Conservation (phyloP, 2,888 invertebrate species). For the Plagiodera versicolora region DNA sequence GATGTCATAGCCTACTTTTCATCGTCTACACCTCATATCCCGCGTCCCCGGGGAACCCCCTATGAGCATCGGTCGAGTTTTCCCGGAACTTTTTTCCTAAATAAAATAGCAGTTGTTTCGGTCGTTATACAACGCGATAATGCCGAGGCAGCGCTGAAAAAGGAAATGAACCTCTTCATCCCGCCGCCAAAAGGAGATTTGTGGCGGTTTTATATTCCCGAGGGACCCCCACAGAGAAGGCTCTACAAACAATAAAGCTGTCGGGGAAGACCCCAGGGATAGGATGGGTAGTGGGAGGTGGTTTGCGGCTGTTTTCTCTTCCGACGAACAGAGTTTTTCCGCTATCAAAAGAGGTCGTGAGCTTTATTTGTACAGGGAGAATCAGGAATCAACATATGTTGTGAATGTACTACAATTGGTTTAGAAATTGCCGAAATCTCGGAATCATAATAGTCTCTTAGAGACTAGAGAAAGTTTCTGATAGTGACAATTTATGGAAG, state of each 20-base stretch:
- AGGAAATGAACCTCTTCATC: slow-evolving; percentile 35
- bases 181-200: slow-evolving; percentile 39
- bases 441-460: no score
- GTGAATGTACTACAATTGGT: no score
- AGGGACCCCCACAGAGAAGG: slow-evolving; percentile 40
- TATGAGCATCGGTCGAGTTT: background rate
- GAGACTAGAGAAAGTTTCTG: no score
- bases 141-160: slow-evolving; percentile 37
- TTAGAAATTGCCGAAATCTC: no score
- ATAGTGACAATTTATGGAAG: no score
- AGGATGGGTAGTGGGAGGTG: background rate
- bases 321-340: background rate
- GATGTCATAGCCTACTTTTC: no score
- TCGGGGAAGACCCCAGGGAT: slow-evolving; percentile 21
- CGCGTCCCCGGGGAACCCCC: background rate
- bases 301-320: background rate
- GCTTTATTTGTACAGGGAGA: no score
- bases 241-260: slow-evolving; percentile 47
- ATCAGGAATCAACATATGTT: no score
- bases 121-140: slow-evolving; percentile 41
- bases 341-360: no score
- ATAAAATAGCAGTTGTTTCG: slow-evolving; percentile 41
- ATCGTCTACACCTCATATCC: no score
- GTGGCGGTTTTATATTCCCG: slow-evolving; percentile 48
- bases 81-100: slow-evolving; percentile 32